Base-by-base conservation (phyloP, 2,113 vertebrate species). In the Turnix velox region DNA sequence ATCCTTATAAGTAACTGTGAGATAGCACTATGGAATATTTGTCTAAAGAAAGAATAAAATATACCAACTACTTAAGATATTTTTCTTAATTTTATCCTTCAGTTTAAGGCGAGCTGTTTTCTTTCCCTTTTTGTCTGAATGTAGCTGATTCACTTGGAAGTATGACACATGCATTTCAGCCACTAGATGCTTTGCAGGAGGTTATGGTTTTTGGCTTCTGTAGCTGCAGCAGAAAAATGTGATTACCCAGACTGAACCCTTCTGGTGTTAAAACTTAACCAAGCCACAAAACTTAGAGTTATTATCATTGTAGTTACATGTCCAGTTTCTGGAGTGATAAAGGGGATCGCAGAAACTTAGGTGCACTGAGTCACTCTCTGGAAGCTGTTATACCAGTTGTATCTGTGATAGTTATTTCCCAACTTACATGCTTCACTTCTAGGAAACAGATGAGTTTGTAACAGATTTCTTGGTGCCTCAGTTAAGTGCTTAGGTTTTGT, bases 281-380 rank as follows among this genome's bases (percentile, higher is more conserved):
- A 40, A 80, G 42, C n/a, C 79, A 57, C n/a, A 39, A 24, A 84
- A 84, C 5, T 48, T 46, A 55, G 12, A 68, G 72, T 16, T 75
- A 30, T 39, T 49, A 12, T 76, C 0, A 0, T 20, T 37, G 11
- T 80, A 30, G 51, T 71, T 51, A 68, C 9, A 0, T 0, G 0
- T 23, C 23, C 25, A 72, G 22, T 90, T 42, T 12, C 7, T 33
- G 35, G 42, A n/a, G 19, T 76, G 54, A 45, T 37, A 59, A 68
- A 33, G 35, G 43, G 25, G 3, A 59, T 81, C 78, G 65, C 51
- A 63, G 81, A 84, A 84, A 59, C 17, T 92, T 71, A 77, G 68
- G 39, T 74, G 55, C 20, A 18, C 73, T 43, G 57, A 91, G 33
- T 91, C 80, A 52, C 46, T 49, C 54, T 65, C 35, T 81, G 40